These are phyloP conservation scores for Meandrina meandrites DNA, from an alignment of 92 coral and sea anemone species.

Conservation along the genomic window DNA sequence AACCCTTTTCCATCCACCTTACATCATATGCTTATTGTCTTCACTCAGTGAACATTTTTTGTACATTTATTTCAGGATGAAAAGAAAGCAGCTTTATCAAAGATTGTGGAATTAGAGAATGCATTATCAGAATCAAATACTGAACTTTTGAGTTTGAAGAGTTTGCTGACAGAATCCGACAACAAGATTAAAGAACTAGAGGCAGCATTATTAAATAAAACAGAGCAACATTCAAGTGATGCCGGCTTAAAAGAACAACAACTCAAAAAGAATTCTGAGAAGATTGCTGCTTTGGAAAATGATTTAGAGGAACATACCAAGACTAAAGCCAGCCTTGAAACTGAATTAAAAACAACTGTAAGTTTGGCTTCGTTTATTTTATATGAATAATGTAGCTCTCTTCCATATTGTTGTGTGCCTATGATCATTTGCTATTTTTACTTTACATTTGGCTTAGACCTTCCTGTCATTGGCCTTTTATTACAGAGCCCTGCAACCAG, in stretches of 20 bases:
- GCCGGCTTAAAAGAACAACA: conserved; percentile 52
- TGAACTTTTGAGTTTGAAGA: conserved; percentile 42
- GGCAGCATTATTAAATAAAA: conserved; percentile 42
- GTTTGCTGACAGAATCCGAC: conserved; percentile 48
- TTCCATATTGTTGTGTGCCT: neutral
- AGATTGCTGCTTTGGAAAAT: conserved; percentile 66
- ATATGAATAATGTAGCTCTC: neutral
- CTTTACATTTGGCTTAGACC: too few relatives aligned
- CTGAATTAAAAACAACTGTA: conserved; percentile 61
- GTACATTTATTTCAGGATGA: conserved; percentile 42
- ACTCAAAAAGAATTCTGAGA: conserved; percentile 55
- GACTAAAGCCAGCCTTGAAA: conserved; percentile 43
- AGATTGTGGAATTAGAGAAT: conserved; percentile 51
- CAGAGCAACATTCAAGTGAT: conserved; percentile 36
- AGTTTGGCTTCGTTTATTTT: conserved; percentile 5
- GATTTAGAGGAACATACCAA: conserved; percentile 50
- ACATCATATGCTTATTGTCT: neutral
- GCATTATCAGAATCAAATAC: conserved; percentile 52
- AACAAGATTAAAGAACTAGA: conserved; percentile 60
- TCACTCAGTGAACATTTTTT: neutral
- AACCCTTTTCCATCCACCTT: neutral
- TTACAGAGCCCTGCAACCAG: too few relatives aligned
- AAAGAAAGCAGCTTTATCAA: conserved; percentile 40
- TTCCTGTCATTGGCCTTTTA: too few relatives aligned
- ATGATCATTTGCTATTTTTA: too few relatives aligned